Conservation (phyloP, 1,140 invertebrate genomes). For the Drosophila triauraria region DNA sequence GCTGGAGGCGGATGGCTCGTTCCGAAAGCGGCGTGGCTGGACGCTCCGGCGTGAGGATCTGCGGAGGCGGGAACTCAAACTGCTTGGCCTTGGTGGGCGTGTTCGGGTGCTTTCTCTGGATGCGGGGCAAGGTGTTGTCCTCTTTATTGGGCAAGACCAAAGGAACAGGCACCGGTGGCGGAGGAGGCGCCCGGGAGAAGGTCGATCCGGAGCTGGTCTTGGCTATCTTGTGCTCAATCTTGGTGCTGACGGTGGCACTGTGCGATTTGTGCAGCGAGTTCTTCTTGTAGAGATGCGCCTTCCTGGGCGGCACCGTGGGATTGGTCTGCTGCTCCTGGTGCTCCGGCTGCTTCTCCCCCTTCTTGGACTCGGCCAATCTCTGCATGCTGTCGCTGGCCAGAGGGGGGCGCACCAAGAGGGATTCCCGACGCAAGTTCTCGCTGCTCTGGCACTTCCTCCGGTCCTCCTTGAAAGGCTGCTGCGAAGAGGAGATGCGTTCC, state of each 20-base stretch:
- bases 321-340: slow-evolving; percentile 4
- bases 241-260: slow-evolving; percentile 65
- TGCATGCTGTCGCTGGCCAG: slow-evolving; percentile 75
- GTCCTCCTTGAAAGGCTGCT: slow-evolving; percentile 27
- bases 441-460: slow-evolving; percentile 57
- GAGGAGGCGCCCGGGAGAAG: slow-evolving; percentile 39
- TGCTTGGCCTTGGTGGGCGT: slow-evolving; percentile 75
- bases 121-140: slow-evolving; percentile 72
- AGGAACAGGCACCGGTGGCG: slow-evolving; percentile 1
- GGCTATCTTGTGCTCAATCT: slow-evolving; percentile 79
- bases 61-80: slow-evolving; percentile 71
- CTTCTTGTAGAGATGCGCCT: slow-evolving; percentile 72
- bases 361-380: slow-evolving; percentile 44
- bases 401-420: slow-evolving; percentile 46
- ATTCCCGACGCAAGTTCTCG: slow-evolving; percentile 32
- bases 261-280: slow-evolving; percentile 70
- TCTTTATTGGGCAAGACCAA: slow-evolving; percentile 58
- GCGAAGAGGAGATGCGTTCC: slow-evolving; percentile 35
- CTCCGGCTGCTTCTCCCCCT: slow-evolving; percentile 20
- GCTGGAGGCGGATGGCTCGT: slow-evolving; percentile 87
- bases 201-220: slow-evolving; percentile 73
- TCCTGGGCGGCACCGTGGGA: slow-evolving; percentile 58
- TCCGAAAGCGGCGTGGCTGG: slow-evolving; percentile 82
- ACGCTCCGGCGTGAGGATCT: slow-evolving; percentile 30
- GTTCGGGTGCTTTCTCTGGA: slow-evolving; percentile 61